These are phyloP conservation scores for Seira sanloemensis DNA, from an alignment of 2,888 invertebrate genomes.

Conservation along the genomic window DNA sequence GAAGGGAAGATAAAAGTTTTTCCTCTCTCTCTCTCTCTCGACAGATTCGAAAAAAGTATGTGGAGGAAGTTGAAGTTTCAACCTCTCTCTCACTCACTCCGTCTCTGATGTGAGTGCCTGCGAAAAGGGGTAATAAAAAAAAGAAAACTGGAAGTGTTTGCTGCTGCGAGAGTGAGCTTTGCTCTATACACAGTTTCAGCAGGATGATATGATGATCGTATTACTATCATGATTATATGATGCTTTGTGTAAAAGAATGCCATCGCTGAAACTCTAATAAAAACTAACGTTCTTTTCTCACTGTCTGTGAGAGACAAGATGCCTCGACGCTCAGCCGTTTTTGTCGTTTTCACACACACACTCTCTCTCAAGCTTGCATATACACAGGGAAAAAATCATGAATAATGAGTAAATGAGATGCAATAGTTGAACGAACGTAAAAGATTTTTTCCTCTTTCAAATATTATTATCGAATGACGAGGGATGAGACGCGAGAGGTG, in stretches of 20 bases:
- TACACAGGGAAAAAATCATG: background rate
- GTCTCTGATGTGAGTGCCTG: too few relatives aligned
- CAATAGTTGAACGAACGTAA: conserved; percentile 15
- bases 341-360: conserved; percentile 16
- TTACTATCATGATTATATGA: too few relatives aligned
- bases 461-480: too few relatives aligned
- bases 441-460: too few relatives aligned
- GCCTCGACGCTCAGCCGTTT: background rate
- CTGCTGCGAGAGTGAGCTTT: conserved; percentile 9
- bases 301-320: background rate
- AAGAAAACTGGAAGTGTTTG: conserved; percentile 4
- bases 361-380: conserved; percentile 4
- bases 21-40: too few relatives aligned
- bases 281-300: background rate
- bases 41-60: too few relatives aligned
- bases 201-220: background rate
- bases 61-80: too few relatives aligned
- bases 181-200: background rate
- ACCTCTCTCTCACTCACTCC: too few relatives aligned
- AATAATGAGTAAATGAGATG: conserved; percentile 16
- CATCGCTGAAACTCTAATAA: background rate
- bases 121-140: conserved; percentile 8
- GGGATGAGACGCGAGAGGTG: background rate
- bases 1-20: too few relatives aligned
- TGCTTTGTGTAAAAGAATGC: conserved; percentile 1